phyloP scores from a whole-genome alignment of 2,113 vertebrate genomes.

The Struthidea cinerea region DNA sequence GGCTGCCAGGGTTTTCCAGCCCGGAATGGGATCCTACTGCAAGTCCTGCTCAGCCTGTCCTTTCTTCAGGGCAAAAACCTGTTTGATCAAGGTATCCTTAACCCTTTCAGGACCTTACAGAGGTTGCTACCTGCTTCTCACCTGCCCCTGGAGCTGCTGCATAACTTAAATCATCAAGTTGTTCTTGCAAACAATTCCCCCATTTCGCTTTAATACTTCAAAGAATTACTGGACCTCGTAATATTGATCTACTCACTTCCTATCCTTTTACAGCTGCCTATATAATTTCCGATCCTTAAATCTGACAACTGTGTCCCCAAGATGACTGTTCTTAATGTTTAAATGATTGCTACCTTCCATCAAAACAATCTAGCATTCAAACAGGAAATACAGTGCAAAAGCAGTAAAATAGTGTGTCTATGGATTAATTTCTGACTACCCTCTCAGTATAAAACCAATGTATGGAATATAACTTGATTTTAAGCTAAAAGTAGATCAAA shows the following conservation, averaged over 20 bases:
- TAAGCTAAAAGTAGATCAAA: conserved; percentile 8
- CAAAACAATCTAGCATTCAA: conserved; percentile 19
- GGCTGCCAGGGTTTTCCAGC: not conserved
- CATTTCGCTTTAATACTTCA: conserved; percentile 19
- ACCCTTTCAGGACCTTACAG: not conserved
- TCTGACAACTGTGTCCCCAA: conserved; percentile 50
- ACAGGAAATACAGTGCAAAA: conserved; percentile 5
- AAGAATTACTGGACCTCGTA: conserved; percentile 40
- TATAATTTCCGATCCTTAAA: conserved; percentile 60
- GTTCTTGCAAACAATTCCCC: conserved; percentile 33
- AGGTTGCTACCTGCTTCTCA: not conserved
- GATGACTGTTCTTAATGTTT: conserved; percentile 46
- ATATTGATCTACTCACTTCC: conserved; percentile 60
- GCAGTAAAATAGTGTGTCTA: not conserved
- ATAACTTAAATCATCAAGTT: not conserved
- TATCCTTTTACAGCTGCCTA: conserved; percentile 41
- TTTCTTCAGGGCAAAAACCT: not conserved
- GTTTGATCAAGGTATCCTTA: not conserved
- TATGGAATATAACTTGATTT: not conserved
- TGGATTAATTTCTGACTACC: not conserved
- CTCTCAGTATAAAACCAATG: not conserved
- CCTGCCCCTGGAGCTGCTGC: not conserved
- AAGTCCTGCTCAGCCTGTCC: not conserved
- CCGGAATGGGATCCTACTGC: not conserved
- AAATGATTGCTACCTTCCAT: conserved; percentile 46